These are phyloP conservation scores for Trachymyrmex cornetzi DNA, from an alignment of 1,140 invertebrate species.

Conservation along the genomic window DNA sequence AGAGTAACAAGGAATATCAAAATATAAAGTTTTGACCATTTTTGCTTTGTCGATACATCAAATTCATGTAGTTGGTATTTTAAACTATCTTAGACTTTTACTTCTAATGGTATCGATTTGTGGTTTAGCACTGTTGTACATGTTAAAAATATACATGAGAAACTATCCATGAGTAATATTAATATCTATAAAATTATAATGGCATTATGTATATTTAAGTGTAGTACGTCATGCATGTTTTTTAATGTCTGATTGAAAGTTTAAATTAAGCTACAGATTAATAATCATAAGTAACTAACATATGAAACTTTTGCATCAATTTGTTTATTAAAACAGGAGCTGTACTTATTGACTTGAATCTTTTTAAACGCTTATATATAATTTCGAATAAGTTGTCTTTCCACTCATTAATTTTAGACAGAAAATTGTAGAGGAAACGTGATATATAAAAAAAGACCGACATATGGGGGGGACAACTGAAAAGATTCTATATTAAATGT, in stretches of 20 bases:
- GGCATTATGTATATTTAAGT: not conserved
- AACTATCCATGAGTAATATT: not conserved
- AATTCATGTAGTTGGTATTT: not conserved
- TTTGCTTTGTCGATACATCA: not conserved
- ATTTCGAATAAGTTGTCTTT: not conserved
- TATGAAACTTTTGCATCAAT: not conserved
- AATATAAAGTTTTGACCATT: conserved; percentile 55
- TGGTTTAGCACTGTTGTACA: not conserved
- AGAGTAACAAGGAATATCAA: conserved; percentile 1
- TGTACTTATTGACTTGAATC: not conserved
- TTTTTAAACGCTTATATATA: not conserved
- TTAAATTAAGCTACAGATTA: not conserved
- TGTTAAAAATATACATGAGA: not conserved
- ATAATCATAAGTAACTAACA: not conserved
- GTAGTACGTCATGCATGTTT: not conserved
- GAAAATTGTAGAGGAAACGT: not conserved
- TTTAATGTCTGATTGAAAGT: not conserved
- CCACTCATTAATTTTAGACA: not conserved
- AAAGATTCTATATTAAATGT: not conserved
- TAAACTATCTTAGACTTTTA: not conserved
- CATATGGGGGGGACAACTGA: not conserved
- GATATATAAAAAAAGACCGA: not conserved
- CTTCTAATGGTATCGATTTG: not conserved
- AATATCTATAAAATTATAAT: conserved; percentile 3
- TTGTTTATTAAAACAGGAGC: not conserved